Base-by-base conservation (phyloP, 2,888 invertebrate genomes). In the Cosmorhoe ocellata region DNA sequence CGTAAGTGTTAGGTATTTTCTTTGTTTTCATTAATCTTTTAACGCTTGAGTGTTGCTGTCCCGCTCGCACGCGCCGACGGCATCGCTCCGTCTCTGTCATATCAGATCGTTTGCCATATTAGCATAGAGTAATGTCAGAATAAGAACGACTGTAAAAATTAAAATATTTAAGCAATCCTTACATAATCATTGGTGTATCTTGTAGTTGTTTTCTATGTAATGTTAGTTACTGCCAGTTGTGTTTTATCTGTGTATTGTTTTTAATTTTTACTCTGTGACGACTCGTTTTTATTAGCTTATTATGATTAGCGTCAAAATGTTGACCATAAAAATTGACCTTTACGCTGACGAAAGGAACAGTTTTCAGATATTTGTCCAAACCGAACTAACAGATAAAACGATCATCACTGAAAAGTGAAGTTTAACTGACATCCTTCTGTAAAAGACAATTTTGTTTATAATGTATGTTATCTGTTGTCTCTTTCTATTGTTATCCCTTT, bases 51-150 rank as follows among this genome's bases (percentile, higher is more conserved):
- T 61, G 63, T 61, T 60, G 65, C 63, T 51, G 71, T 70, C 74
- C 61, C 70, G 66, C 71, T 74, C 73, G 47, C 67, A 51, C 71
- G 56, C 68, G 59, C 53, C 53, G 59, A 56, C 51, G 55, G 55
- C 61, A 59, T 71, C 67, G 67, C 72, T 64, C 69, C 69, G 67
- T 71, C 72, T 67, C 66, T 71, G 78, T 83, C 85, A 87, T 86
- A 86, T 86, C 86, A 86, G 76, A 79, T 81, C 73, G 80, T 84
- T 85, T 87, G 88, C 87, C 88, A 88, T 88, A 87, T 84, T 88
- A 88, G 87, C 68, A 74, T 83, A 83, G 74, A 66, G 62, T 67
- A 66, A 66, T 56, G 55, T 68, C 70, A 66, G 63, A 58, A 62
- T 59, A 67, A 71, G 67, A 68, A 68, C 67, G 73, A 74, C 73